These are phyloP conservation scores for Pteria penguin DNA, from an alignment of 2,888 invertebrate genomes.

Conservation along the genomic window DNA sequence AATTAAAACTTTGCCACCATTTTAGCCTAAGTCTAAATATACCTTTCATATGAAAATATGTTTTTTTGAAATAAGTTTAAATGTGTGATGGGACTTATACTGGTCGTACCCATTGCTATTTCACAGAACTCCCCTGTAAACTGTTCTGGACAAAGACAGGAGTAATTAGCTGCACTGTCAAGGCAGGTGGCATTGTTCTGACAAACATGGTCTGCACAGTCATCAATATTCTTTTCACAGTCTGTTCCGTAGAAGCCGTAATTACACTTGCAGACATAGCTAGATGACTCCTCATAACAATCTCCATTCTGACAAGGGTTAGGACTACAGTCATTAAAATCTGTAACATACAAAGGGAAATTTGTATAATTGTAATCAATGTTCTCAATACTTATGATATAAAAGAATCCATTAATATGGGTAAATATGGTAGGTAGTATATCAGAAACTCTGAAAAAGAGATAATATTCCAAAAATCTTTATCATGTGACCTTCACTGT, in stretches of 20 bases:
- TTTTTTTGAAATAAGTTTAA: too few relatives aligned
- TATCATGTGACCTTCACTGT: too few relatives aligned
- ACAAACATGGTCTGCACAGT: slow-evolving; percentile 20
- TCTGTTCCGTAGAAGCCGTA: slow-evolving; percentile 6
- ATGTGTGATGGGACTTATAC: not conserved
- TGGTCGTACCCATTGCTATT: not conserved
- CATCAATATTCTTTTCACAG: slow-evolving; percentile 22
- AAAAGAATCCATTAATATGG: too few relatives aligned
- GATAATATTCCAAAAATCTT: too few relatives aligned
- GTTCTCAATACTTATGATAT: too few relatives aligned
- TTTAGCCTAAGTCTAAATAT: too few relatives aligned
- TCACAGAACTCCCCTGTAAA: slow-evolving; percentile 19
- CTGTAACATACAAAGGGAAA: too few relatives aligned
- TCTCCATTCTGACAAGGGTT: slow-evolving; percentile 16
- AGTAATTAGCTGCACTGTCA: slow-evolving; percentile 1
- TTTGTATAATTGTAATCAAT: too few relatives aligned
- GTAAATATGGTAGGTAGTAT: too few relatives aligned
- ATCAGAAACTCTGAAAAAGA: too few relatives aligned
- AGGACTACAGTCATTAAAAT: not conserved
- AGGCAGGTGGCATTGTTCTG: slow-evolving; percentile 20
- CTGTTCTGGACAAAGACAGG: not conserved
- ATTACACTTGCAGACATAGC: slow-evolving; percentile 1
- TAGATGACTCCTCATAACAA: not conserved
- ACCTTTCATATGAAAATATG: too few relatives aligned
- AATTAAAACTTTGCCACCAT: too few relatives aligned